Percentiles rank a stretch among this genome's conserved stretches.
phyloP scores from a whole-genome alignment of 1,140 invertebrate genomes.

The Fopius arisanus region DNA sequence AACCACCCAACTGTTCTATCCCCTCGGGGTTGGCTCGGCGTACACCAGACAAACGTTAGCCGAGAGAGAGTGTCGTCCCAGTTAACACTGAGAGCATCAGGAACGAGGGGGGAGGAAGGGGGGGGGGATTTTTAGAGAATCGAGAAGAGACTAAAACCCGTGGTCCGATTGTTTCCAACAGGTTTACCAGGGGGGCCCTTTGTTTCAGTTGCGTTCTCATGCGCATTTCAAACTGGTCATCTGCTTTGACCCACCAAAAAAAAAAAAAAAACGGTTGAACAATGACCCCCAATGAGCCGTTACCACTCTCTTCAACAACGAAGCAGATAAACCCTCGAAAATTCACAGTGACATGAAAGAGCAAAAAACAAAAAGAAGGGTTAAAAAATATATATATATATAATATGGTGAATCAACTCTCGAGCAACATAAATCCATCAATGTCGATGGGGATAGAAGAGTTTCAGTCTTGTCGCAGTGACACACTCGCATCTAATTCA shows the following conservation, averaged over 20 bases:
- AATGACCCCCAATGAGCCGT: slow-evolving; percentile 56
- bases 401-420: neutral
- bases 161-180: slow-evolving; percentile 61
- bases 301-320: slow-evolving; percentile 34
- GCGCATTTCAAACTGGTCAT: slow-evolving; percentile 54
- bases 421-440: neutral
- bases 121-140: too few species aligned
- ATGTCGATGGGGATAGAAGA: neutral
- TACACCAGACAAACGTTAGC: slow-evolving; percentile 1
- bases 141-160: slow-evolving; percentile 22
- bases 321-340: neutral
- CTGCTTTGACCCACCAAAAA: slow-evolving; percentile 52
- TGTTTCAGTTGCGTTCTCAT: slow-evolving; percentile 62
- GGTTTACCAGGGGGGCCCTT: slow-evolving; percentile 53
- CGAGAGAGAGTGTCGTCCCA: slow-evolving; percentile 14
- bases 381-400: too few species aligned
- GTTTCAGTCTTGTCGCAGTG: neutral
- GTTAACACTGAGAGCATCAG: slow-evolving; percentile 9
- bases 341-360: neutral
- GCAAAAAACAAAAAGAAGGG: neutral
- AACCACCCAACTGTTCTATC: slow-evolving; percentile 63
- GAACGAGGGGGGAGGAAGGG: neutral
- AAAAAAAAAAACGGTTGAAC: slow-evolving; percentile 58
- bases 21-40: slow-evolving; percentile 35
- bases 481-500: slow-evolving; percentile 15